Percentiles rank a stretch among this genome's conserved stretches.
Evolutionary conservation across 2,113 vertebrate genomes (phyloP).

Genomic region (Clarias gariepinus): DNA sequence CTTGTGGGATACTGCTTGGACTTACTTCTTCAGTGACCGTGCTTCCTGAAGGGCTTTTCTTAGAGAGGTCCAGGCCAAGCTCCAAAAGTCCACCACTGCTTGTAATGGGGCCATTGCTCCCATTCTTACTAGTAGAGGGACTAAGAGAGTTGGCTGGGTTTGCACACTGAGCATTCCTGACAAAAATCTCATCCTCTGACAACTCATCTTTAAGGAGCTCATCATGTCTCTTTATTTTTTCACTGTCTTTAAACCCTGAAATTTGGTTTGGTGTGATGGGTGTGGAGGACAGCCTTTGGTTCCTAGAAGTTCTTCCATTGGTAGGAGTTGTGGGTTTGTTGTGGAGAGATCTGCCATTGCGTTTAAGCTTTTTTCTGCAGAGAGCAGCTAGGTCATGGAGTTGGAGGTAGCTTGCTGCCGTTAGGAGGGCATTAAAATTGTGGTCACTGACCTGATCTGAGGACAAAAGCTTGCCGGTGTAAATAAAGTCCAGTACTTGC

Average conservation of each 20-base stretch:
- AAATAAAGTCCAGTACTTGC: slow-evolving; percentile 90
- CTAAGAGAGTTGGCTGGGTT: slow-evolving; percentile 70
- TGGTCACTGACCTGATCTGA: slow-evolving; percentile 83
- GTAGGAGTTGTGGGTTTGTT: slow-evolving; percentile 70
- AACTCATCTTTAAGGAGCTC: slow-evolving; percentile 80
- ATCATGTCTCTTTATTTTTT: slow-evolving; percentile 72
- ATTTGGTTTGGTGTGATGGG: slow-evolving; percentile 80
- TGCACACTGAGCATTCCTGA: slow-evolving; percentile 73
- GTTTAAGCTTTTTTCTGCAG: slow-evolving; percentile 86
- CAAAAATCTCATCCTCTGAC: slow-evolving; percentile 81
- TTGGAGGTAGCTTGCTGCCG: slow-evolving; percentile 93
- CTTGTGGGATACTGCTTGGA: slow-evolving; percentile 79
- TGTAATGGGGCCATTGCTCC: slow-evolving; percentile 66
- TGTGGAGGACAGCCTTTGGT: slow-evolving; percentile 80
- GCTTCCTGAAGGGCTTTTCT: slow-evolving; percentile 83
- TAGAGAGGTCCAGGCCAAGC: slow-evolving; percentile 85
- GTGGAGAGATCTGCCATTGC: slow-evolving; percentile 76
- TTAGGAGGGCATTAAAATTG: slow-evolving; percentile 86
- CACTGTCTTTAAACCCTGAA: slow-evolving; percentile 74
- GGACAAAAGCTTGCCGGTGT: slow-evolving; percentile 86
- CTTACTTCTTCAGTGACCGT: slow-evolving; percentile 77
- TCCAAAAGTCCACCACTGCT: slow-evolving; percentile 70
- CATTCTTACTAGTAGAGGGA: slow-evolving; percentile 65
- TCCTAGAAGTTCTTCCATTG: slow-evolving; percentile 76
- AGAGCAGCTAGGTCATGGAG: slow-evolving; percentile 86